Conservation (phyloP, 2,888 invertebrate species). For the Athripsodes cinereus region DNA sequence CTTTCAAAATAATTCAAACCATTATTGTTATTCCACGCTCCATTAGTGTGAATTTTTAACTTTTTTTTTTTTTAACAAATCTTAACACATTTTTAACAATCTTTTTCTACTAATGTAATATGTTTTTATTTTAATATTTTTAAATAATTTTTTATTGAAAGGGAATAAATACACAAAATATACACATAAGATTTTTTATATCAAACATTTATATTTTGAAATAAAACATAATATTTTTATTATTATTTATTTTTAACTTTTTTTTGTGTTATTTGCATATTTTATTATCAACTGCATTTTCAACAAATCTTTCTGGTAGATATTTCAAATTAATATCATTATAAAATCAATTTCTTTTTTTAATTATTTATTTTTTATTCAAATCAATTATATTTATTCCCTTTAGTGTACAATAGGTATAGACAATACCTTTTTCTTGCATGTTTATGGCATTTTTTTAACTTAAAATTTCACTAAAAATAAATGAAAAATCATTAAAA, state of each 20-base stretch:
- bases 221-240: not conserved
- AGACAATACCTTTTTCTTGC: slow-evolving; percentile 5
- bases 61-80: too few relatives aligned
- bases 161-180: slow-evolving; percentile 20
- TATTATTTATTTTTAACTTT: too few relatives aligned
- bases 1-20: too few relatives aligned
- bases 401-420: slow-evolving; percentile 50
- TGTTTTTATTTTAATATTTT: slow-evolving; percentile 1
- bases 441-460: not conserved
- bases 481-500: not conserved
- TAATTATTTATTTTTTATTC: slow-evolving; percentile 8
- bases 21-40: too few relatives aligned
- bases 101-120: not conserved
- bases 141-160: slow-evolving; percentile 12
- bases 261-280: not conserved
- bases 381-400: slow-evolving; percentile 35
- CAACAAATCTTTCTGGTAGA: not conserved
- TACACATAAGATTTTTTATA: too few relatives aligned
- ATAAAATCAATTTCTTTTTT: slow-evolving; percentile 16
- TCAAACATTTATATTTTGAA: not conserved
- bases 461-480: not conserved
- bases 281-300: not conserved
- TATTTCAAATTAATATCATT: slow-evolving; percentile 4
- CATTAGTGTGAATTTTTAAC: too few relatives aligned
- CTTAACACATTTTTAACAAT: not conserved